These are phyloP conservation scores for Tinea trinotella DNA, from an alignment of 2,888 invertebrate genomes.

Conservation along the genomic window DNA sequence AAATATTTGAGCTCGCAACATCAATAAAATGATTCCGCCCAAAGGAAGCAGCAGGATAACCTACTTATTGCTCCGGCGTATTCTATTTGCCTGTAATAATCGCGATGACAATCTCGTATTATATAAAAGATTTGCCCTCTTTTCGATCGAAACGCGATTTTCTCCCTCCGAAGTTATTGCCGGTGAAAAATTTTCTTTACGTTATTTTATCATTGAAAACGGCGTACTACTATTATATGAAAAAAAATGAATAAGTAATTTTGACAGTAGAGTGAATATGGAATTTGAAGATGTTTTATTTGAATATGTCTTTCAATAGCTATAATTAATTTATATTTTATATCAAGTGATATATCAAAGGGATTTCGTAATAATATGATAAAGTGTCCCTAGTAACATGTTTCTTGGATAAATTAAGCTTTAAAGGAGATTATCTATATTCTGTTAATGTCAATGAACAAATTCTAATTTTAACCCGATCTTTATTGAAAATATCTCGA, in stretches of 20 bases:
- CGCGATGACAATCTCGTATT: slow-evolving; percentile 73
- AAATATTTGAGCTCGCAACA: slow-evolving; percentile 34
- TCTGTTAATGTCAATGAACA: neutral
- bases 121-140: slow-evolving; percentile 72
- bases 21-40: slow-evolving; percentile 64
- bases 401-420: too few species aligned
- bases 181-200: slow-evolving; percentile 43
- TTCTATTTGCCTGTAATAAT: slow-evolving; percentile 73
- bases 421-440: too few species aligned
- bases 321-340: too few species aligned
- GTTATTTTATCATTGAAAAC: slow-evolving; percentile 59
- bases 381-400: too few species aligned
- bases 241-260: slow-evolving; percentile 66
- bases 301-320: too few species aligned
- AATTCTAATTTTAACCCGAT: neutral
- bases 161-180: slow-evolving; percentile 65
- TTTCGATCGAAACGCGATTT: slow-evolving; percentile 70
- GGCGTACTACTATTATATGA: slow-evolving; percentile 44
- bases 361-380: too few species aligned
- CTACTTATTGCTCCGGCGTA: slow-evolving; percentile 70
- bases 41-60: slow-evolving; percentile 68
- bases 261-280: slow-evolving; percentile 50
- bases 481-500: neutral
- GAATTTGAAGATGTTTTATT: too few species aligned
- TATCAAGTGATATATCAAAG: too few species aligned